Base-by-base conservation (phyloP, 2,888 invertebrate genomes). In the Lithophane socia region DNA sequence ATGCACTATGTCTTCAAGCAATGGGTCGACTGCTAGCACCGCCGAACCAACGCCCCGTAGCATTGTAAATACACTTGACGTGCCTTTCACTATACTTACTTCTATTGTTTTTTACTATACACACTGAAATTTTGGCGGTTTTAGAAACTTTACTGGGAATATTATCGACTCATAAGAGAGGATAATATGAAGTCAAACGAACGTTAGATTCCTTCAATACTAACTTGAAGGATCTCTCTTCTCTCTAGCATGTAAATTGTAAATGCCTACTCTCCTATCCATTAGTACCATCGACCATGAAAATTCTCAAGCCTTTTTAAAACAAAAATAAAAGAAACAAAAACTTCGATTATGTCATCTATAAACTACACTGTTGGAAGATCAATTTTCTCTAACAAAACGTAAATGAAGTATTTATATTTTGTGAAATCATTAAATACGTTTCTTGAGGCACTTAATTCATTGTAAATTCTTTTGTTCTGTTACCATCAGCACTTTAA, bases 21-120 rank as follows among this genome's bases (percentile, higher is more conserved):
- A 89, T 86, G 90, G 91, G 89, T 86, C 90, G 89, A 87, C 88
- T 87, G 86, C 81, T 79, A 75, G 91, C 94, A 94, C 94, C 91
- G 94, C 92, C 95, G 92, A 92, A 95, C 94, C 95, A 94, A 94
- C 95, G 93, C 89, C 84, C 80, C 86, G 88, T 90, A 93, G 92
- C 92, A 91, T 84, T 96, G 95, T 95, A 95, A 89, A 95, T 95
- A 96, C 95, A 95, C 94, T 91, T 80, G 76, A 78, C 83, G 85
- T 87, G 88, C 88, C 90, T 87, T 86, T 74, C 86, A 85, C 86
- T 67, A 71, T 74, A 69, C 24, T 78, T 58, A 67, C 16, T 75
- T 64, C 56, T 66, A 37, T 73, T 54, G 3, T 77, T 70, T 83
- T 83, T 79, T 49, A 63, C 16, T 58, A 8, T 52, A 44, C 13